phyloP scores from a whole-genome alignment of 1,140 invertebrate species.

The Portunus trituberculatus region DNA sequence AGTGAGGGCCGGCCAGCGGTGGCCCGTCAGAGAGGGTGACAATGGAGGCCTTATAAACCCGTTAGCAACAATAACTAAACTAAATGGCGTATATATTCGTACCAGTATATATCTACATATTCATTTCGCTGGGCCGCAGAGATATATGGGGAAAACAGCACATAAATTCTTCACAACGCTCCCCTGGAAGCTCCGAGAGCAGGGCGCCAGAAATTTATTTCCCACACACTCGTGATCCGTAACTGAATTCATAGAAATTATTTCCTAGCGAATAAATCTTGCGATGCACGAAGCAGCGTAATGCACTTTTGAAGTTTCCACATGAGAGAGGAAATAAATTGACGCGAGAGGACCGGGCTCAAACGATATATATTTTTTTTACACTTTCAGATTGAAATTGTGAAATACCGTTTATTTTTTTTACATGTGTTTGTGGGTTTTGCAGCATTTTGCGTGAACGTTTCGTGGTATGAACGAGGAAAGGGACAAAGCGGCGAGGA shows the following conservation, averaged over 20 bases:
- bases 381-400: constrained; percentile 45
- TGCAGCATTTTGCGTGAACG: constrained; percentile 62
- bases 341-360: constrained; percentile 43
- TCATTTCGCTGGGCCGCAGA: constrained; percentile 63
- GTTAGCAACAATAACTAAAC: constrained; percentile 72
- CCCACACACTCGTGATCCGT: constrained; percentile 68
- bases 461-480: constrained; percentile 56
- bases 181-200: constrained; percentile 70
- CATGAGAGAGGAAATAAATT: constrained; percentile 54
- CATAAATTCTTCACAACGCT: constrained; percentile 67
- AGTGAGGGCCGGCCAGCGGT: constrained; percentile 34
- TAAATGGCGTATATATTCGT: constrained; percentile 69
- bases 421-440: constrained; percentile 32
- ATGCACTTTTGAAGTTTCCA: constrained; percentile 68
- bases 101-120: constrained; percentile 72
- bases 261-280: constrained; percentile 71
- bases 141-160: constrained; percentile 71
- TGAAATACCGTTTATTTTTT: constrained; percentile 39
- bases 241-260: constrained; percentile 73
- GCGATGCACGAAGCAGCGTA: constrained; percentile 60
- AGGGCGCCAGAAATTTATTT: constrained; percentile 69
- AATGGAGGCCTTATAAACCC: constrained; percentile 63
- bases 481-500: constrained; percentile 25
- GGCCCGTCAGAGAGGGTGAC: constrained; percentile 48
- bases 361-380: constrained; percentile 49